Evolutionary conservation across 92 coral and sea anemone genomes (phyloP), one percentile per base, ranked within the genome.

Genomic region (Heteractis magnifica): DNA sequence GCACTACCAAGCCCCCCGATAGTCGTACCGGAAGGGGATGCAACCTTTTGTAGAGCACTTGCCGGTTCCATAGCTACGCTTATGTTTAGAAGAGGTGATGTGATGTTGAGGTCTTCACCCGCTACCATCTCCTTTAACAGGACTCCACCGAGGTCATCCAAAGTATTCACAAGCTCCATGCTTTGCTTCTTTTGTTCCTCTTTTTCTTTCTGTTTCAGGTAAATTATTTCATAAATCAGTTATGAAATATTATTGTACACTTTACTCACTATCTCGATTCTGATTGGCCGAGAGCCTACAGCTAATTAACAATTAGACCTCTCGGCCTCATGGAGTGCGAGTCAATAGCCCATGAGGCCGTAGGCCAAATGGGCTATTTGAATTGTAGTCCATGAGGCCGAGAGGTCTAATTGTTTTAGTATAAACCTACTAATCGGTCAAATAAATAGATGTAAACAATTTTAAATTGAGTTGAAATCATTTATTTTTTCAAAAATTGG

Each of bases 61-160:
- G 88, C 82, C n/a, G 83, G 51, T 55, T 75, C 53, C 65, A 84
- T 85, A 5, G 73, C 23, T 10, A 74, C 65, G 15, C 86, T 23
- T 53, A 88, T 59, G 70, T 59, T 51, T 74, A 88, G 74, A 5
- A 72, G 53, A 1, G 65, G 77, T 3, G 86, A 55, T 5, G 60
- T 0, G 51, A 88, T 84, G 8, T 15, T 51, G 1, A 55, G 56
- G 12, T 65, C 26, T 0, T 62, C 70, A 5, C 70, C 70, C 34
- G 23, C 26, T 20, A 62, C 70, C 70, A 62, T 79, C 85, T 52
- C 85, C 85, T 16, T 58, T 72, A 11, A 76, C 51, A 58, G 71
- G 51, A 26, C 82, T 13, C 21, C 10, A 18, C 20, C 18, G 41
- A 79, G 11, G 0, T 16, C 1, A 34, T 77, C 80, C 26, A 73